Conservation (phyloP, 1,140 invertebrate genomes). For the Drosophila nikananu region DNA sequence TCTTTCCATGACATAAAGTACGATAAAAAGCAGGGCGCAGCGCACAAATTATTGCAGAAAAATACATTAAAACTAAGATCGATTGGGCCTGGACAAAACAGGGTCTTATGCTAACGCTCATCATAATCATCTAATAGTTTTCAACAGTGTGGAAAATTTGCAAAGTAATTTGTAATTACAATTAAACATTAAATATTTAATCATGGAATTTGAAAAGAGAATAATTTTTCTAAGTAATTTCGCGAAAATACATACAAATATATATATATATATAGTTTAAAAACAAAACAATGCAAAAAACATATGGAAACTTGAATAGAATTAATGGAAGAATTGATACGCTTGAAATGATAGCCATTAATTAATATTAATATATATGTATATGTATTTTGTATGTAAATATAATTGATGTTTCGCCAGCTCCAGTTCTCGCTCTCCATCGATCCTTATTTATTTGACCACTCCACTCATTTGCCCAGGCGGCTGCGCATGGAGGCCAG, state of each 20-base stretch:
- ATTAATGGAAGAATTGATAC: slow-evolving; percentile 77
- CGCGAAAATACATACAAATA: slow-evolving; percentile 49
- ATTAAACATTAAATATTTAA: slow-evolving; percentile 50
- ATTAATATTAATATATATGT: slow-evolving; percentile 52
- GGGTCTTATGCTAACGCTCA: slow-evolving; percentile 34
- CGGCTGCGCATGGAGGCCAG: slow-evolving; percentile 64
- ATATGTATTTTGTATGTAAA: slow-evolving; percentile 48
- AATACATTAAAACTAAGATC: slow-evolving; percentile 32
- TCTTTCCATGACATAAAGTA: slow-evolving; percentile 63
- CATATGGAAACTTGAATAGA: slow-evolving; percentile 58
- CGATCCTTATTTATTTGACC: not conserved
- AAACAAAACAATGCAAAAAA: slow-evolving; percentile 46
- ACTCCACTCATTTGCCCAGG: slow-evolving; percentile 54
- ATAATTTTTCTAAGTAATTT: slow-evolving; percentile 42
- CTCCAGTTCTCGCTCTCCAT: slow-evolving; percentile 1
- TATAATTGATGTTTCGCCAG: slow-evolving; percentile 63
- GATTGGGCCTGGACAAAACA: slow-evolving; percentile 15
- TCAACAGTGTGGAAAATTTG: slow-evolving; percentile 58
- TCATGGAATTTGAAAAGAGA: slow-evolving; percentile 45
- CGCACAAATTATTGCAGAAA: slow-evolving; percentile 43
- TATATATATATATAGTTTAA: slow-evolving; percentile 26
- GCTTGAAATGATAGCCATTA: slow-evolving; percentile 63
- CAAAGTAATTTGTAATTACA: slow-evolving; percentile 56
- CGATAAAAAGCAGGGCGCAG: slow-evolving; percentile 45
- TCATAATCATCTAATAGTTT: slow-evolving; percentile 50